Conservation (phyloP, 2,113 vertebrate genomes). For the Synchiropus splendidus region DNA sequence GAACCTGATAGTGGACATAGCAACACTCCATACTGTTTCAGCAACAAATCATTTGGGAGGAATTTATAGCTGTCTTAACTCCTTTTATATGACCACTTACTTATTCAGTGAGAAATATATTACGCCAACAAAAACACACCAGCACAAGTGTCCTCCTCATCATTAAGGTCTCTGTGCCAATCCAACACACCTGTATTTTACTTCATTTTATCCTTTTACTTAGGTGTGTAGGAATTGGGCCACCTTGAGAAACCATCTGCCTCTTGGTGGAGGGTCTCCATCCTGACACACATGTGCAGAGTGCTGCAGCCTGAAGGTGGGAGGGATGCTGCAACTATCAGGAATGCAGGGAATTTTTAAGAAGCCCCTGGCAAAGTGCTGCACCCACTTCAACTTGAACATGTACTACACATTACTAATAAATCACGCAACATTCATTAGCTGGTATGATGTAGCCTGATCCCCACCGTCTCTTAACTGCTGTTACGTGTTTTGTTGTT, state of each 20-base stretch:
- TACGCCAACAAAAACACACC: too few relatives aligned
- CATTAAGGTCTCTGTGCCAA: too few relatives aligned
- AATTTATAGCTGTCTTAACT: too few relatives aligned
- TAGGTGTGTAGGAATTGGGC: too few relatives aligned
- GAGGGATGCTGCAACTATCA: slow-evolving; percentile 27
- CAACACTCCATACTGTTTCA: background rate
- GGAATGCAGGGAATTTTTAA: slow-evolving; percentile 47
- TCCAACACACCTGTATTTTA: too few relatives aligned
- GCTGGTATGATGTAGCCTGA: background rate
- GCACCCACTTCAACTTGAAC: slow-evolving; percentile 19
- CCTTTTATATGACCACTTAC: too few relatives aligned
- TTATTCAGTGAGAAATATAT: too few relatives aligned
- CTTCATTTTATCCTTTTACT: too few relatives aligned
- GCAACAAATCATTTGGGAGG: too few relatives aligned
- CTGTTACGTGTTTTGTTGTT: background rate
- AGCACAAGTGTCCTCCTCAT: too few relatives aligned
- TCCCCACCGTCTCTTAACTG: background rate
- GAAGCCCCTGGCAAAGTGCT: slow-evolving; percentile 36
- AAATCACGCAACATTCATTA: slow-evolving; percentile 15
- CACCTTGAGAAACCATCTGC: background rate
- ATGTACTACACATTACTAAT: slow-evolving; percentile 1
- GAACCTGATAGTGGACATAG: slow-evolving; percentile 7
- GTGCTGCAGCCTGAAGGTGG: slow-evolving; percentile 24
- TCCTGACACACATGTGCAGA: too few relatives aligned
- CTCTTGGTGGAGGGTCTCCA: too few relatives aligned